These are phyloP conservation scores for Caenorhabditis sp. DNA, from an alignment of 2,888 invertebrate species.

Conservation along the genomic window DNA sequence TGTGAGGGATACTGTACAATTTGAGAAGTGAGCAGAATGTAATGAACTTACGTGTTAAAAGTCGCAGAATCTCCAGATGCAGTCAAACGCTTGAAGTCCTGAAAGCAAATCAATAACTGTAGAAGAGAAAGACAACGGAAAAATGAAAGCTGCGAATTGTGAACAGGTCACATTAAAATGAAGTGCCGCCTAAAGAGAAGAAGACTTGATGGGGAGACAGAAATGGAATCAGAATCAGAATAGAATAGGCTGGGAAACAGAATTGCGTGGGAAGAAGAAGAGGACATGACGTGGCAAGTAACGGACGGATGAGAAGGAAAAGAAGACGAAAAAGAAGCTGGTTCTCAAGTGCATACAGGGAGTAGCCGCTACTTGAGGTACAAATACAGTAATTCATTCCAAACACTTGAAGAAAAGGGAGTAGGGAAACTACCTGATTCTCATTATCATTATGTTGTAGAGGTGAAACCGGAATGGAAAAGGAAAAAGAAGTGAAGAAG, in stretches of 20 bases:
- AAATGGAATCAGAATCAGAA: conserved; percentile 3
- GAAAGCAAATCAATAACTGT: too few relatives aligned
- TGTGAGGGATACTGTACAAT: too few relatives aligned
- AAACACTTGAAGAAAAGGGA: conserved; percentile 1
- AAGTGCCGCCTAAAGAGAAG: conserved; percentile 24
- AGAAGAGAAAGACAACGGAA: conserved; percentile 15
- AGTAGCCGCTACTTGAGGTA: conserved; percentile 1
- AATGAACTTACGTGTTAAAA: too few relatives aligned
- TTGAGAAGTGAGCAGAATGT: too few relatives aligned
- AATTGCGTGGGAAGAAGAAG: conserved; percentile 22
- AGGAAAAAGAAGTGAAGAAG: background rate
- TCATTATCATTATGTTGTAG: conserved; percentile 1
- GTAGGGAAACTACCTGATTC: background rate
- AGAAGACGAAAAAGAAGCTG: background rate
- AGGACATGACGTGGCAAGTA: conserved; percentile 11
- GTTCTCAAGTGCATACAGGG: conserved; percentile 12
- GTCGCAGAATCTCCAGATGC: too few relatives aligned
- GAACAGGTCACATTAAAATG: conserved; percentile 54
- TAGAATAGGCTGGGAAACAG: conserved; percentile 26
- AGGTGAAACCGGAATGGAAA: conserved; percentile 19
- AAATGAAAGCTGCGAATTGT: conserved; percentile 24
- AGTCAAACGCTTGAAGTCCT: too few relatives aligned
- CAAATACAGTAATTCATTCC: background rate
- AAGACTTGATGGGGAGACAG: conserved; percentile 8
- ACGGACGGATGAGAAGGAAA: conserved; percentile 19